Evolutionary conservation across 2,113 vertebrate genomes (phyloP), one percentile per base, ranked within the genome.

Genomic region (Apeltes quadracus): DNA sequence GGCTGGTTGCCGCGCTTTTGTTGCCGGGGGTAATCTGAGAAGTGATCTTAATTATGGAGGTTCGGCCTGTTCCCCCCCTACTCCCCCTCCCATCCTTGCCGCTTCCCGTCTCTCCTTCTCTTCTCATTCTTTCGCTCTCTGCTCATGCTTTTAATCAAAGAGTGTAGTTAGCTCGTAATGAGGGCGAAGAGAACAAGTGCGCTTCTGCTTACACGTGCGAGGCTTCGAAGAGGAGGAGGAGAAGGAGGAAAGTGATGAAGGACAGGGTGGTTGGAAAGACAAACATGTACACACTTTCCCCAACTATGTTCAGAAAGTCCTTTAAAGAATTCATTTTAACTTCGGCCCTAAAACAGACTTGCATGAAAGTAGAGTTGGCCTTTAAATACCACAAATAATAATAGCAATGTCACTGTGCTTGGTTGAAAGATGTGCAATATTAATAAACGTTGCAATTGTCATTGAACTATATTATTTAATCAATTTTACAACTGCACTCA

Each of bases 31-130:
- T 93, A 94, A 94, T 94, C 93, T 94, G 88, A 85, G 91, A 93
- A 94, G 88, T 91, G 93, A 94, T 94, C 93, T 94, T 94, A 94
- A 94, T 94, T 93, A 94, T 93, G 92, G 88, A 91, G 92, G 89
- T 92, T 89, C 87, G 85, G 86, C 87, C 89, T 90, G 83, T 85
- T 87, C 78, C 74, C 61, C 85, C 66, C 69, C 20, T 1, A 59
- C 41, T 20, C n/a, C 23, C 11, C 23, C 23, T 23, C 3, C 72
- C 59, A 34, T 34, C 32, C 32, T 34, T 34, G 32, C 62, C 72
- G 39, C 71, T 68, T 66, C 70, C 41, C 50, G 53, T 48, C 61
- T 65, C 69, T 71, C 61, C 66, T 66, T 75, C 25, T 73, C 46
- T 63, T 29, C 43, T 46, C 59, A n/a, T 44, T 68, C 68, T 51